Evolutionary conservation across 2,888 invertebrate genomes (phyloP), one percentile per base, ranked within the genome.

Genomic region (Xiphydria camelus): DNA sequence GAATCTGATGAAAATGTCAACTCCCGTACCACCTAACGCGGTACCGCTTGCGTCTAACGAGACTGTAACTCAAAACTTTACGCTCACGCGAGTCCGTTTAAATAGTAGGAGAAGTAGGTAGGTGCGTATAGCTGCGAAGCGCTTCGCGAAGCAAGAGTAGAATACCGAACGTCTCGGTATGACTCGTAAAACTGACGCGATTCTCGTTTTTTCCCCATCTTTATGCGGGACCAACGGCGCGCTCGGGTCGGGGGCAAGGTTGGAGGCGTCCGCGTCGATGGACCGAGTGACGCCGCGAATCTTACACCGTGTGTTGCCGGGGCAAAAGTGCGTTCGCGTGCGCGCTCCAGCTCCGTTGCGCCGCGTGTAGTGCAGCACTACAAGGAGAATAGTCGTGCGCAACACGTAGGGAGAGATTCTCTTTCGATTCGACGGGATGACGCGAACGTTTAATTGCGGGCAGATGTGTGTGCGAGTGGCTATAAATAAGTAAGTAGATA

Each of bases 21-120:
- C n/a, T n/a, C n/a, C 46, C 43, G 41, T 47, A 49, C 51, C 50
- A 39, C 49, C 46, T 54, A 52, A 55, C 55, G 49, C 52, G 55
- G 54, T n/a, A n/a, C n/a, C n/a, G n/a, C n/a, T n/a, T n/a, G n/a
- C n/a, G n/a, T n/a, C n/a, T n/a, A n/a, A n/a, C n/a, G n/a, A n/a
- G n/a, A n/a, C n/a, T 26, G 26, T 10, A 26, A 26, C 26, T 26
- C 14, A 26, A 26, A 26, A 26, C 26, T 26, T n/a, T n/a, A n/a
- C n/a, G 4, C 26, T 26, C 14, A 26, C 7, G 26, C 14, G 14
- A 26, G 26, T 10, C 26, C 26, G 26, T 26, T 26, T 10, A 26
- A 10, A 26, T 26, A 26, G 14, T 26, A 26, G 5, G 10, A 5
- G 26, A 10, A 12, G 26, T 3, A 26, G 7, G 3, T 14, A 26